Base-by-base conservation (phyloP, 2,113 vertebrate genomes). In the Rhinoderma darwinii region DNA sequence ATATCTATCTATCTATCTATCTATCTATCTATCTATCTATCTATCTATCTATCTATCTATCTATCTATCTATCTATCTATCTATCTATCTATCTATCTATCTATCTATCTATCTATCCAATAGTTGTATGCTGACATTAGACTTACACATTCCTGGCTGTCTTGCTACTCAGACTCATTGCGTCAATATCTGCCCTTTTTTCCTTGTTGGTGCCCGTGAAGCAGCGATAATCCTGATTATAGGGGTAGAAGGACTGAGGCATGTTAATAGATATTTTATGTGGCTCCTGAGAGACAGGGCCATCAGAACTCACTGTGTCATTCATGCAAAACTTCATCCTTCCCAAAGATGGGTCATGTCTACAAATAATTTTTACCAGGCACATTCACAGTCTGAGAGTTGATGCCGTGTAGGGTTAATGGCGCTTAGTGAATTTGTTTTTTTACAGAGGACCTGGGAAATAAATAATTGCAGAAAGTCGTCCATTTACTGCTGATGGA, bases 71-170 rank as follows among this genome's bases (percentile, higher is more conserved):
- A 80, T 81, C 30, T 37, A 54, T 76, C 43, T 44, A 72, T 76
- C 73, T 78, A 78, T 54, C 76, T 78, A 54, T 78, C 47, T 78
- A 78, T 78, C 76, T 78, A 35, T 78, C 76, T 78, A 78, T 78
- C 76, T 54, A 54, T 54, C 47, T 78, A 54, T 79, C 76, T 56
- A 35, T 79, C 76, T 47, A 6, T 25, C 54, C 5, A 41, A 8
- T 32, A 47, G 9, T 47, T 8, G 7, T 47, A 9, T 47, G 9
- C 44, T 9, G 44, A 47, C 44, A 47, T 47, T 47, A 47, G 44
- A 47, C 44, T 11, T 59, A 59, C 25, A n/a, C 56, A n/a, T 5
- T 25, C 22, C 25, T 25, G 22, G 15, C 8, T 8, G n/a, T 25
- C 30, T 30, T 63, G 0, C 39, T 74, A 10, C 12, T 12, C 10